A percentile compares a stretch with the other conserved stretches of the same genome.
Evolutionary conservation across 2,797 vertebrate genomes (phyloP).

Genomic region (Spatula versicolor): DNA sequence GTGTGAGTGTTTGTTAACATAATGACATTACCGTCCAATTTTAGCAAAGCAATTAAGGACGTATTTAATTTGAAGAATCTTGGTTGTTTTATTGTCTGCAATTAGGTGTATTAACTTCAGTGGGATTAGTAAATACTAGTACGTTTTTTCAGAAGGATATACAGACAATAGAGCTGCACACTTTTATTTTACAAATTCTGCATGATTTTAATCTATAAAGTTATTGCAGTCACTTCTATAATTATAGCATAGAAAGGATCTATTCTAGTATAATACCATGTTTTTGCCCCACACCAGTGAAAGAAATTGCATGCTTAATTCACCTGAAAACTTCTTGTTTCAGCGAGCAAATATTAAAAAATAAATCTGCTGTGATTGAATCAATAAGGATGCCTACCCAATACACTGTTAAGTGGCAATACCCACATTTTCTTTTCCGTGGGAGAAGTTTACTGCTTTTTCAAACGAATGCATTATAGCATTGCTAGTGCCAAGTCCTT

Average conservation of each 20-base stretch:
- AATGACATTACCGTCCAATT: constrained; percentile 36
- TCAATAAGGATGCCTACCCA: background rate
- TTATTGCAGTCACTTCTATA: background rate
- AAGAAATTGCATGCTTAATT: background rate
- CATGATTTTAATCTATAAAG: background rate
- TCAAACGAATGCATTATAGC: background rate
- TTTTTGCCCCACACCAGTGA: background rate
- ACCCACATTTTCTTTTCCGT: background rate
- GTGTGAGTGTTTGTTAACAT: constrained; percentile 34
- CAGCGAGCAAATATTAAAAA: background rate
- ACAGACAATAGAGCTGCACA: background rate
- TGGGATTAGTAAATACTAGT: constrained; percentile 37
- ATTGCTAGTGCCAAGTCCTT: constrained; percentile 15
- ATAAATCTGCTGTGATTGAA: background rate
- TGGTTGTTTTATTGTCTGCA: constrained; percentile 44
- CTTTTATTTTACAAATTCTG: background rate
- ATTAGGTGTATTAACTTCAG: constrained; percentile 39
- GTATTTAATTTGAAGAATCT: constrained; percentile 38
- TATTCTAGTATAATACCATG: background rate
- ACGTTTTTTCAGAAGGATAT: background rate
- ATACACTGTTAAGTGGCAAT: background rate
- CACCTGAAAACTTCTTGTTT: background rate
- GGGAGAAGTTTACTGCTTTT: constrained; percentile 7
- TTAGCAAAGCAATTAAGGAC: constrained; percentile 29
- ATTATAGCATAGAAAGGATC: background rate